Percentiles rank a stretch among this genome's conserved stretches.
phyloP scores from a whole-genome alignment of 2,888 invertebrate species.

The Epirrita christyi region DNA sequence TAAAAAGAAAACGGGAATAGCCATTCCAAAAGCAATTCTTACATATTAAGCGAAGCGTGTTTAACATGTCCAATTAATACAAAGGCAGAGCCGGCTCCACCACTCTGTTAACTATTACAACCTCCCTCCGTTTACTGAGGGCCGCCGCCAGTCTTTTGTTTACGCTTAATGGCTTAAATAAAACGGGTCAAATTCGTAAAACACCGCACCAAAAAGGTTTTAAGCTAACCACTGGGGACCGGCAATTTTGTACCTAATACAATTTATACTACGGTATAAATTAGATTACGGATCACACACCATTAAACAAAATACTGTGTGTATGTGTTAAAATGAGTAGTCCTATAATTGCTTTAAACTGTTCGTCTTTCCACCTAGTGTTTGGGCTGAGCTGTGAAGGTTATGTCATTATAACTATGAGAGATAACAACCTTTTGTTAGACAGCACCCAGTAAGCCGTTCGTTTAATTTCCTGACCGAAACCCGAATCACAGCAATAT shows the following conservation, averaged over 20 bases:
- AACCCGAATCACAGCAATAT: constrained; percentile 73
- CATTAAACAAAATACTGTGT: constrained; percentile 60
- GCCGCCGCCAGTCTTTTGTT: constrained; percentile 78
- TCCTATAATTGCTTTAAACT: constrained; percentile 67
- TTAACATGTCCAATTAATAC: constrained; percentile 80
- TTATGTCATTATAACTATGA: constrained; percentile 70
- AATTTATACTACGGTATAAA: constrained; percentile 63
- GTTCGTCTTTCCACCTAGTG: constrained; percentile 66
- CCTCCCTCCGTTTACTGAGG: constrained; percentile 71
- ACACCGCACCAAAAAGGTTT: constrained; percentile 69
- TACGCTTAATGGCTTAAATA: constrained; percentile 82
- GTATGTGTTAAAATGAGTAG: constrained; percentile 61
- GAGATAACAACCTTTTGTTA: constrained; percentile 74
- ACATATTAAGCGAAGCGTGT: constrained; percentile 75
- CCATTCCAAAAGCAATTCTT: constrained; percentile 64
- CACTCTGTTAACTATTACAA: constrained; percentile 77
- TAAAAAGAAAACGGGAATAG: constrained; percentile 52
- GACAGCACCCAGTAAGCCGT: constrained; percentile 68
- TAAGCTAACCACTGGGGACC: constrained; percentile 55
- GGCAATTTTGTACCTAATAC: constrained; percentile 60
- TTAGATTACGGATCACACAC: constrained; percentile 55
- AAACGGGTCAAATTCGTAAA: constrained; percentile 81
- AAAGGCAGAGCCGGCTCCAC: constrained; percentile 65
- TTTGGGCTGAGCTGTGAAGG: constrained; percentile 57
- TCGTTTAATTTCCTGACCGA: constrained; percentile 81